Evolutionary conservation across 2,888 invertebrate genomes (phyloP).

Genomic region (Brachypterus glaber): DNA sequence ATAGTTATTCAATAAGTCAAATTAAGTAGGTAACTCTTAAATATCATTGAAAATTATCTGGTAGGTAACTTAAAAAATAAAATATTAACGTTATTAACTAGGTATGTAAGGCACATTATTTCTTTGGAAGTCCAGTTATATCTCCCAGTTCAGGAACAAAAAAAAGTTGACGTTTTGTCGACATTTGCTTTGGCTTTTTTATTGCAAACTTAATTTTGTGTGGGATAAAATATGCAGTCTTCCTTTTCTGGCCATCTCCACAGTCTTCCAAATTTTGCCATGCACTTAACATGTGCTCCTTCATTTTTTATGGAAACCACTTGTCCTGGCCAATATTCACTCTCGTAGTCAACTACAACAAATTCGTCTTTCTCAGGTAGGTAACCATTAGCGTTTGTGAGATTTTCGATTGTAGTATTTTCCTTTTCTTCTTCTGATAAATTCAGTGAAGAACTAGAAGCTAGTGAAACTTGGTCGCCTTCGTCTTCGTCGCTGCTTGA

Average conservation of each 20-base stretch:
- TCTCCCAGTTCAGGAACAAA: slow-evolving; percentile 8
- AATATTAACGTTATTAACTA: no score
- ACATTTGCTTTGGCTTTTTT: slow-evolving; percentile 9
- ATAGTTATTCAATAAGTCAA: no score
- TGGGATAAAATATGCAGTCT: slow-evolving; percentile 7
- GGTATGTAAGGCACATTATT: slow-evolving; percentile 6
- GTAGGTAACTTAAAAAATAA: slow-evolving; percentile 3
- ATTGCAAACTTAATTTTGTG: slow-evolving; percentile 8
- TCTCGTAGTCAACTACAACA: slow-evolving; percentile 9
- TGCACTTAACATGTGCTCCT: slow-evolving; percentile 7
- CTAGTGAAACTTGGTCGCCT: slow-evolving; percentile 5
- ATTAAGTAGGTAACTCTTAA: no score
- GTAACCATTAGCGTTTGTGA: slow-evolving; percentile 3
- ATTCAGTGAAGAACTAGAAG: slow-evolving; percentile 8
- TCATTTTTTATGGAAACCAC: slow-evolving; percentile 9
- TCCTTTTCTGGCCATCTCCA: slow-evolving; percentile 6
- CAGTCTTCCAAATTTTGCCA: slow-evolving; percentile 7
- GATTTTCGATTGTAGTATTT: slow-evolving; percentile 6
- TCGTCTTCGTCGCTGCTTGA: slow-evolving; percentile 6
- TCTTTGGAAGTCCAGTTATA: slow-evolving; percentile 7
- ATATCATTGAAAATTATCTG: no score
- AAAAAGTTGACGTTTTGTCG: slow-evolving; percentile 10
- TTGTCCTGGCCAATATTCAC: slow-evolving; percentile 7
- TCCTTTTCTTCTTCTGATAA: slow-evolving; percentile 7
- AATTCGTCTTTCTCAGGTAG: slow-evolving; percentile 6